Evolutionary conservation across 2,888 invertebrate genomes (phyloP).

Genomic region (Drosophila nr. medialis): DNA sequence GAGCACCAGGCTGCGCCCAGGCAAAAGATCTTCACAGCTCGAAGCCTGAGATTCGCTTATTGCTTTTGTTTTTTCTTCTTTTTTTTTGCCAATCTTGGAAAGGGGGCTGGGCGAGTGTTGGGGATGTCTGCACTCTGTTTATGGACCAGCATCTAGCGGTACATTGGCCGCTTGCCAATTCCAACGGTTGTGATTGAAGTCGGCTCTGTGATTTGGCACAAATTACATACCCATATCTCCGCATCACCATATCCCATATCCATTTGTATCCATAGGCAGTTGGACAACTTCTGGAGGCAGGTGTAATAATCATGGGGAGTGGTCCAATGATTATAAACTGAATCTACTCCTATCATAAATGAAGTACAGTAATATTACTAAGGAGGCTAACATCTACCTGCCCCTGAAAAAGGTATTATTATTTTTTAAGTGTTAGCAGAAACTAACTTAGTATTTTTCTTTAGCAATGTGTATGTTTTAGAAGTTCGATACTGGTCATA

Average conservation of each 20-base stretch:
- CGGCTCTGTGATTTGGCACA: conserved; percentile 44
- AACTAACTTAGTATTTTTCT: neutral
- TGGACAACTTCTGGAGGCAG: conserved; percentile 3
- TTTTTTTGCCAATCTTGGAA: conserved; percentile 22
- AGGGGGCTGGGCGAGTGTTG: neutral
- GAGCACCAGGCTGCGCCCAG: conserved; percentile 31
- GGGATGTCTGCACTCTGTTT: conserved; percentile 54
- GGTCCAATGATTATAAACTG: neutral
- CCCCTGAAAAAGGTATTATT: neutral
- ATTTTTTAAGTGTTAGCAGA: neutral
- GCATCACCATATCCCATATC: neutral
- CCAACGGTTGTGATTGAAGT: conserved; percentile 49
- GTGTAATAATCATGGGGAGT: neutral
- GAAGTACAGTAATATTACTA: neutral
- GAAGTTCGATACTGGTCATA: neutral
- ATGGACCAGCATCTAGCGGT: conserved; percentile 72
- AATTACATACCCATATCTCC: conserved; percentile 27
- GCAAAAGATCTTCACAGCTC: conserved; percentile 4
- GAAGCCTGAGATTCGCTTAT: conserved; percentile 58
- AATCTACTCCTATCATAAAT: neutral
- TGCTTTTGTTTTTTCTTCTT: conserved; percentile 55
- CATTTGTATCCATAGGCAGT: conserved; percentile 4
- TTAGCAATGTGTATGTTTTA: neutral
- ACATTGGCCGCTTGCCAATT: conserved; percentile 63
- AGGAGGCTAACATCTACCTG: neutral